Conservation (phyloP, 2,113 vertebrate genomes). For the Acrocephalus arundinaceus region DNA sequence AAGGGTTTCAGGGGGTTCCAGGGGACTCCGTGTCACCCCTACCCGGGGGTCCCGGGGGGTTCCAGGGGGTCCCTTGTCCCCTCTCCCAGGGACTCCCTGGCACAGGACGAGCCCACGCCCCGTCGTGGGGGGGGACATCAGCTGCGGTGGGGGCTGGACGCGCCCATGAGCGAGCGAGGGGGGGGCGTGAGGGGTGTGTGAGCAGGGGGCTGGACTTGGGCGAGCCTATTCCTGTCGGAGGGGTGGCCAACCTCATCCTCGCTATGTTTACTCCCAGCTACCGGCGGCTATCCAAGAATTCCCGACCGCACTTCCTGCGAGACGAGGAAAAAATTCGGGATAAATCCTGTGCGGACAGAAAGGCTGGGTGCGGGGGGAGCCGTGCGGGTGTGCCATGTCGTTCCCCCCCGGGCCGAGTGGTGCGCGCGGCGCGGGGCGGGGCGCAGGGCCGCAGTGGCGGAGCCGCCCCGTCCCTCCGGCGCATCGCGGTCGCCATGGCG, state of each 20-base stretch:
- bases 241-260: fast-evolving
- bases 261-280: neutral
- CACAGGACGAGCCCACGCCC: neutral
- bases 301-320: fast-evolving
- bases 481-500: constrained; percentile 26
- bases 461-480: neutral
- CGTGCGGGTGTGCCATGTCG: no score
- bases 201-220: neutral
- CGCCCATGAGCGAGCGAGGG: neutral
- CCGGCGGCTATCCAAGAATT: fast-evolving
- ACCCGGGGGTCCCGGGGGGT: neutral
- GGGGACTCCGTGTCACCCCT: neutral
- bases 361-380: neutral
- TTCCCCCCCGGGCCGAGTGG: neutral
- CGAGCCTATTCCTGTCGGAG: fast-evolving
- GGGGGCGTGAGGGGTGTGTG: neutral
- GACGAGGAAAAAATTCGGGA: fast-evolving
- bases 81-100: fast-evolving
- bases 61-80: no score
- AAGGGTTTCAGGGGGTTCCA: no score
- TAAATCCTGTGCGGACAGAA: fast-evolving
- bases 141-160: neutral
- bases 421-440: neutral
- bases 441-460: neutral
- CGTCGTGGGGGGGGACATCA: neutral